Conservation (phyloP, 2,888 invertebrate species). For the Synergus japonicus region DNA sequence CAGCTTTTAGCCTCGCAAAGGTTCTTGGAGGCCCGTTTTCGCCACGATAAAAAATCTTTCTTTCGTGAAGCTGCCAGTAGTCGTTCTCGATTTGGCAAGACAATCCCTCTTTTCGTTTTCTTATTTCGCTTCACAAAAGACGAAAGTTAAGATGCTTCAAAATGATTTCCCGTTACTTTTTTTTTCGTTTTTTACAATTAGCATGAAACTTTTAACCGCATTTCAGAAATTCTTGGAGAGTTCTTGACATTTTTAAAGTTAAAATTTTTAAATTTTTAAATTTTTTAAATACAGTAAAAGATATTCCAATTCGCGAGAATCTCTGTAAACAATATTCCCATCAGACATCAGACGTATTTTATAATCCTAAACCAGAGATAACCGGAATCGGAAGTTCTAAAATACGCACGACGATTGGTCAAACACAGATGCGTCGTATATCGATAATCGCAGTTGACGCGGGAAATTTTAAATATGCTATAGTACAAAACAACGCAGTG, state of each 20-base stretch:
- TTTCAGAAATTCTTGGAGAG: too few relatives aligned
- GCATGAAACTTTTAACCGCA: too few relatives aligned
- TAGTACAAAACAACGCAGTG: too few relatives aligned
- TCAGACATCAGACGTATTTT: neutral
- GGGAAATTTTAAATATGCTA: too few relatives aligned
- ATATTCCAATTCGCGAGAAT: neutral
- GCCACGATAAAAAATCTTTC: constrained; percentile 25
- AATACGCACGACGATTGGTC: too few relatives aligned
- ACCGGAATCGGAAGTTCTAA: too few relatives aligned
- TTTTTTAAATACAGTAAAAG: neutral
- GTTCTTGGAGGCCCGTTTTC: constrained; percentile 14
- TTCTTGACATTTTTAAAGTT: too few relatives aligned
- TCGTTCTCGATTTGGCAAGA: constrained; percentile 20
- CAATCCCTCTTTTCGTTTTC: constrained; percentile 16
- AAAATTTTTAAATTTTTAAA: too few relatives aligned
- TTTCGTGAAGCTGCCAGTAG: constrained; percentile 7
- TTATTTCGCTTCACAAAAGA: constrained; percentile 5
- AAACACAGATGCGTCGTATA: too few relatives aligned
- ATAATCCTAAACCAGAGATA: too few relatives aligned
- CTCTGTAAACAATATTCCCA: neutral
- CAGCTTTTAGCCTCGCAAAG: constrained; percentile 7
- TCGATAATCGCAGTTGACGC: too few relatives aligned
- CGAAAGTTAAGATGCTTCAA: neutral
- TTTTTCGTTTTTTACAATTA: neutral
- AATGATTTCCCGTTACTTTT: neutral